Percentiles rank a stretch among this genome's conserved stretches.
Conservation (phyloP, 2,888 invertebrate species). For the Caenorhabditis auriculariae region DNA sequence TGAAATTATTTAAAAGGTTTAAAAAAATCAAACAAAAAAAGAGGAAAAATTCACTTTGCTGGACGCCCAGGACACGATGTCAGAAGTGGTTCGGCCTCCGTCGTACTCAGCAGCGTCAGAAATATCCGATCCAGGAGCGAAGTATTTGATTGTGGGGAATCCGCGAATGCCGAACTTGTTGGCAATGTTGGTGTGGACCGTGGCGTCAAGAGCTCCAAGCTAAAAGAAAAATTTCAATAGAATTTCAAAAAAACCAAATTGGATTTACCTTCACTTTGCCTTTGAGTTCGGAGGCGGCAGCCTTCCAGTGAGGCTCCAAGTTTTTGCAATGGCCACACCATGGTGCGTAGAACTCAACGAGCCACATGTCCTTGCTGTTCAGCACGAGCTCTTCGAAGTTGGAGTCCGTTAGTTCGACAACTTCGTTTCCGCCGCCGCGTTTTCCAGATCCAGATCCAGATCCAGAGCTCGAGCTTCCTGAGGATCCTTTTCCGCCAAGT, state of each 20-base stretch:
- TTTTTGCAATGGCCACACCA: constrained; percentile 93
- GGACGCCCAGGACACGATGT: constrained; percentile 84
- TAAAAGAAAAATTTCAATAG: constrained; percentile 6
- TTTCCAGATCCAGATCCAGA: constrained; percentile 26
- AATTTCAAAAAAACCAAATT: not conserved
- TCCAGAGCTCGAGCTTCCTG: constrained; percentile 13
- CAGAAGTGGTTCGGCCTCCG: constrained; percentile 83
- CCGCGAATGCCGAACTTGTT: constrained; percentile 82
- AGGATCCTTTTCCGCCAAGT: constrained; percentile 47
- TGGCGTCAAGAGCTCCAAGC: constrained; percentile 92
- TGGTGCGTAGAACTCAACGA: constrained; percentile 92
- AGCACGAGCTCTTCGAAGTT: constrained; percentile 91
- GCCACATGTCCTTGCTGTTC: constrained; percentile 90
- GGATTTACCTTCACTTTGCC: constrained; percentile 79
- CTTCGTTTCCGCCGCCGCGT: constrained; percentile 67
- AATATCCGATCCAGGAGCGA: constrained; percentile 70
- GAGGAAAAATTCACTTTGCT: constrained; percentile 25
- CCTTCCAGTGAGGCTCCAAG: constrained; percentile 91
- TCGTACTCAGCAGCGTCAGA: constrained; percentile 77
- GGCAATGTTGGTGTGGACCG: constrained; percentile 81
- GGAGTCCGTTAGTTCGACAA: constrained; percentile 88
- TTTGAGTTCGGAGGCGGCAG: constrained; percentile 88
- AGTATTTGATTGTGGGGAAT: constrained; percentile 88
- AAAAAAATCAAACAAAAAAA: not conserved
- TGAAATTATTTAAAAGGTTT: not conserved